Conservation (phyloP, 2,113 vertebrate genomes). For the Microcebus jonahi region DNA sequence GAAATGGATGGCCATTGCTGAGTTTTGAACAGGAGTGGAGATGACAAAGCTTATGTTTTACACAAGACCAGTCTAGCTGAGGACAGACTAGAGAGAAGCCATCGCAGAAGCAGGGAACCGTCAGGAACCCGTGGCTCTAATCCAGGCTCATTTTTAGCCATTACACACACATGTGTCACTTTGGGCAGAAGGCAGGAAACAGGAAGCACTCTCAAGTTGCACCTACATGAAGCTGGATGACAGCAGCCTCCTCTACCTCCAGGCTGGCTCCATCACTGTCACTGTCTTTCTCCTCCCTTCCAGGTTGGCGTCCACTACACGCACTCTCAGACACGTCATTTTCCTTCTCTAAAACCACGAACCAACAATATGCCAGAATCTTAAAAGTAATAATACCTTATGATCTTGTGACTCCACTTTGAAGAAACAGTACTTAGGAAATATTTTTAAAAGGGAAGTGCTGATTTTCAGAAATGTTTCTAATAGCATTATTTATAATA, state of each 20-base stretch:
- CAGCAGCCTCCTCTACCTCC: not conserved
- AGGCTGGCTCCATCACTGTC: not conserved
- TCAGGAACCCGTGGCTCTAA: too few relatives aligned
- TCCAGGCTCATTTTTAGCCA: too few relatives aligned
- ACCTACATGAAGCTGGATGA: not conserved
- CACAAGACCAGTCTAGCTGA: too few relatives aligned
- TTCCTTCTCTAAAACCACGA: not conserved
- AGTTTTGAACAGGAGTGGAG: too few relatives aligned
- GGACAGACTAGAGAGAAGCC: too few relatives aligned
- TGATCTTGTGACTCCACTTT: not conserved
- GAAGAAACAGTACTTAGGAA: not conserved
- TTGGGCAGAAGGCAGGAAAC: too few relatives aligned
- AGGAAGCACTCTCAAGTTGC: too few relatives aligned
- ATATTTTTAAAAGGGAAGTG: not conserved
- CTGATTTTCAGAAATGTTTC: not conserved
- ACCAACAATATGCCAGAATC: not conserved
- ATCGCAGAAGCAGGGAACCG: too few relatives aligned
- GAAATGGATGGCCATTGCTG: too few relatives aligned
- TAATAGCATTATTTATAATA: not conserved
- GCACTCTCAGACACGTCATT: not conserved
- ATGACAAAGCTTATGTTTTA: too few relatives aligned
- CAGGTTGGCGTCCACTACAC: not conserved
- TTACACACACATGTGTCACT: too few relatives aligned
- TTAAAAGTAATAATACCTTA: not conserved
- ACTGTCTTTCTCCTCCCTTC: not conserved